phyloP scores from a whole-genome alignment of 2,113 vertebrate species.

The Microcebus griseorufus region DNA sequence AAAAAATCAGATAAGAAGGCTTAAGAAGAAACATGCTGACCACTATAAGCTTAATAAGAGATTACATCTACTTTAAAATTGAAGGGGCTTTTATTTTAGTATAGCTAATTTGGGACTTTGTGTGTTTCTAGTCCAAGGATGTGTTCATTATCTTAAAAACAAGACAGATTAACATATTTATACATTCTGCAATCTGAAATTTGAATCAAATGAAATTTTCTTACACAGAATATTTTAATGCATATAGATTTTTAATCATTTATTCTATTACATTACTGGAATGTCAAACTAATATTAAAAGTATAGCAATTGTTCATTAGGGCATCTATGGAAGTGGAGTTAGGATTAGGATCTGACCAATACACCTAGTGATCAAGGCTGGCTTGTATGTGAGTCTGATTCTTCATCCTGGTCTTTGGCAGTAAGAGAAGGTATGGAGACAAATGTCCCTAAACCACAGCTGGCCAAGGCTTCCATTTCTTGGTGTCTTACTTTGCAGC shows the following conservation, averaged over 20 bases:
- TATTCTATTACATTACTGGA: not conserved
- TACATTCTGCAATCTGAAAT: not conserved
- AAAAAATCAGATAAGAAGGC: not conserved
- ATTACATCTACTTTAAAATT: constrained; percentile 47
- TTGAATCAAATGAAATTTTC: not conserved
- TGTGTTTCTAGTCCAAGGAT: not conserved
- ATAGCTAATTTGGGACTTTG: not conserved
- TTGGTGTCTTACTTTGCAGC: not conserved
- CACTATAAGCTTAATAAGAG: not conserved
- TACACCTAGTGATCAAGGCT: not conserved
- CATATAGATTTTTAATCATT: not conserved
- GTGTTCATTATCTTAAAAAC: constrained; percentile 26
- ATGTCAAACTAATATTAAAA: not conserved
- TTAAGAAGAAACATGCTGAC: constrained; percentile 16
- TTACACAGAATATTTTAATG: not conserved
- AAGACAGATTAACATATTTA: not conserved
- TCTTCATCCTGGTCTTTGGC: not conserved
- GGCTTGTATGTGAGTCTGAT: not conserved
- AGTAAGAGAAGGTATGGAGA: not conserved
- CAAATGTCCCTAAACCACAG: too few species aligned
- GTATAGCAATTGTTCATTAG: not conserved
- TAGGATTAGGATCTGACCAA: not conserved
- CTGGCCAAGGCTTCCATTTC: too few species aligned
- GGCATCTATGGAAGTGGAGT: not conserved
- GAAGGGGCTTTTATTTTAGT: not conserved